Conservation (phyloP, 1,140 invertebrate genomes). For the Eufriesea mexicana region DNA sequence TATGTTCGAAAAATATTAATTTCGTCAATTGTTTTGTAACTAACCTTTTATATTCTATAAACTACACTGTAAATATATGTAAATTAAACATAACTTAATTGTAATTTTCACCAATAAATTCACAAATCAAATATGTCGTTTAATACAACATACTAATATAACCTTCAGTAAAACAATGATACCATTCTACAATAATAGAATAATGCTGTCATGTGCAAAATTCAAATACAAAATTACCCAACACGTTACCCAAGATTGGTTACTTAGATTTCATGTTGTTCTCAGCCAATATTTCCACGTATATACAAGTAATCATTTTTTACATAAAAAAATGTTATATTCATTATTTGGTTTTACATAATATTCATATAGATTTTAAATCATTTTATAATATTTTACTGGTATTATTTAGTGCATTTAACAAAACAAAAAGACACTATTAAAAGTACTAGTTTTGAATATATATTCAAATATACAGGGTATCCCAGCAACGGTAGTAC, state of each 20-base stretch:
- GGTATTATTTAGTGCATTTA: neutral
- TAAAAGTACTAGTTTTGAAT: neutral
- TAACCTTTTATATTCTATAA: neutral
- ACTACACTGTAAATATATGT: neutral
- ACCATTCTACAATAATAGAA: neutral
- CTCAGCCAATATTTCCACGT: too few relatives aligned
- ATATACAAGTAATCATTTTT: too few relatives aligned
- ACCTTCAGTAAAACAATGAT: neutral
- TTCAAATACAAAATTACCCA: neutral
- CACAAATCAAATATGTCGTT: neutral
- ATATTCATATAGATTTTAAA: neutral
- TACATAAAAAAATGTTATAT: too few relatives aligned
- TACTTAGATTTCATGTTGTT: too few relatives aligned
- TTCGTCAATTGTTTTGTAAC: conserved; percentile 18
- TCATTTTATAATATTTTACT: neutral
- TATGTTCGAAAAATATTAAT: conserved; percentile 19
- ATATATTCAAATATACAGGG: neutral
- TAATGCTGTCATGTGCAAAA: neutral
- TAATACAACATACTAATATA: neutral
- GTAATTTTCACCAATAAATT: too few relatives aligned
- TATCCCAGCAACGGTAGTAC: too few relatives aligned
- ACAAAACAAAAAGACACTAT: neutral
- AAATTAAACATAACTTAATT: too few relatives aligned
- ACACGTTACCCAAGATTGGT: too few relatives aligned
- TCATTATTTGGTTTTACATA: too few relatives aligned